phyloP scores from a whole-genome alignment of 1,140 invertebrate species.

The Ips typographus region DNA sequence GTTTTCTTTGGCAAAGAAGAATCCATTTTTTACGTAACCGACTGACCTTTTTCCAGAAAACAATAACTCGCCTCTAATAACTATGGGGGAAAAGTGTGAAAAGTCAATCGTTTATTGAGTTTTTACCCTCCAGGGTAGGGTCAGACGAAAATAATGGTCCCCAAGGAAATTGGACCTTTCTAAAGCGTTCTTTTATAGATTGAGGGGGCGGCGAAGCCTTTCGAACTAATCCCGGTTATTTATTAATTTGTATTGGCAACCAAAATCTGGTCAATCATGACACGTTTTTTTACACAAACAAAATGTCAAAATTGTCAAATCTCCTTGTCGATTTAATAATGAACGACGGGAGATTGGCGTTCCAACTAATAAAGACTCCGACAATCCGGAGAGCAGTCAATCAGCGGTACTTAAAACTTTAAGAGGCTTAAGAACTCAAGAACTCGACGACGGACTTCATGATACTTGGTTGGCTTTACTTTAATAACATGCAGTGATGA shows the following conservation, averaged over 20 bases:
- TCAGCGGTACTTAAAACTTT: constrained; percentile 28
- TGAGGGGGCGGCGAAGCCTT: background rate
- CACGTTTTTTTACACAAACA: background rate
- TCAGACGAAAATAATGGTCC: constrained; percentile 23
- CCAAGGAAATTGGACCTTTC: constrained; percentile 19
- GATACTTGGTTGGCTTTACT: constrained; percentile 26
- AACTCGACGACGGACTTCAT: constrained; percentile 16
- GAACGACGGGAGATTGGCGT: background rate
- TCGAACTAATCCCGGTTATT: no score
- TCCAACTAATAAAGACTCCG: constrained; percentile 20
- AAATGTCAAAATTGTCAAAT: background rate
- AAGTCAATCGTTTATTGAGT: constrained; percentile 31
- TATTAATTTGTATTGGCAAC: no score
- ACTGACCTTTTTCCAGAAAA: constrained; percentile 21
- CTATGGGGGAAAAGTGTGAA: constrained; percentile 18
- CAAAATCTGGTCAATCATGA: no score
- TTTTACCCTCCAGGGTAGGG: constrained; percentile 20
- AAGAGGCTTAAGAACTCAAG: constrained; percentile 28
- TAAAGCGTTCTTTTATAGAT: constrained; percentile 20
- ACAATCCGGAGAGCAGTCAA: constrained; percentile 28
- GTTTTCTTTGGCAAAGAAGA: background rate
- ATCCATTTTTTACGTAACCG: constrained; percentile 1
- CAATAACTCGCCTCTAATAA: constrained; percentile 28
- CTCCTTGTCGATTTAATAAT: background rate
- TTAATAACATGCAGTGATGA: constrained; percentile 25